Conservation (phyloP, 2,797 vertebrate species). For the Acomys russatus region DNA sequence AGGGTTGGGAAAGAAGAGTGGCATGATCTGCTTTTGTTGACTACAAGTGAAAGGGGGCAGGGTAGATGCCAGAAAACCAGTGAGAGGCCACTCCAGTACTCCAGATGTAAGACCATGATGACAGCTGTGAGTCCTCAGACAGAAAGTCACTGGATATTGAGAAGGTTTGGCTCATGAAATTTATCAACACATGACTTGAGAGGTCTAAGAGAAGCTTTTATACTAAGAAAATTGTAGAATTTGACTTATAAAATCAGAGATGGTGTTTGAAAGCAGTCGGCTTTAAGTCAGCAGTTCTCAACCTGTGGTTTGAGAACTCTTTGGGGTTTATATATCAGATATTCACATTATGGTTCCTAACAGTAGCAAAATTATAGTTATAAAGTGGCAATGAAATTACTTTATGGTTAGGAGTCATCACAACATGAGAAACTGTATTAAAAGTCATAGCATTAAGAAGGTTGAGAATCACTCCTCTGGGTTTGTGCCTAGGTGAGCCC, state of each 20-base stretch:
- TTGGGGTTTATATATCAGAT: neutral
- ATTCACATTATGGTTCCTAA: neutral
- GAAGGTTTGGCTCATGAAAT: neutral
- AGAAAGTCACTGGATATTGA: neutral
- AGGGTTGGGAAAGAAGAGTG: neutral
- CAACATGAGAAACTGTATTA: neutral
- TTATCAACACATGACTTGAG: neutral
- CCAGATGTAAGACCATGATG: neutral
- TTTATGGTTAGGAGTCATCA: neutral
- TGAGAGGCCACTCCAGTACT: neutral
- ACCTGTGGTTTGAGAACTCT: neutral
- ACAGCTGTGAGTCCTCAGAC: neutral
- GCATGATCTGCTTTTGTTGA: neutral
- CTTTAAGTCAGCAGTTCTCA: neutral
- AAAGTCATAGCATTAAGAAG: neutral
- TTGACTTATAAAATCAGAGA: neutral
- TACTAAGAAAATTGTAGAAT: neutral
- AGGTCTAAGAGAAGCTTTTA: neutral
- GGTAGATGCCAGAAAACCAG: neutral
- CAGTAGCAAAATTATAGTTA: neutral
- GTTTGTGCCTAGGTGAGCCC: neutral
- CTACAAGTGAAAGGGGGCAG: neutral
- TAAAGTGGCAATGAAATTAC: neutral
- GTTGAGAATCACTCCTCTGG: neutral
- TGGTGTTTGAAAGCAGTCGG: neutral